These are phyloP conservation scores for Serripes groenlandicus DNA, from an alignment of 2,888 invertebrate species.

Conservation along the genomic window DNA sequence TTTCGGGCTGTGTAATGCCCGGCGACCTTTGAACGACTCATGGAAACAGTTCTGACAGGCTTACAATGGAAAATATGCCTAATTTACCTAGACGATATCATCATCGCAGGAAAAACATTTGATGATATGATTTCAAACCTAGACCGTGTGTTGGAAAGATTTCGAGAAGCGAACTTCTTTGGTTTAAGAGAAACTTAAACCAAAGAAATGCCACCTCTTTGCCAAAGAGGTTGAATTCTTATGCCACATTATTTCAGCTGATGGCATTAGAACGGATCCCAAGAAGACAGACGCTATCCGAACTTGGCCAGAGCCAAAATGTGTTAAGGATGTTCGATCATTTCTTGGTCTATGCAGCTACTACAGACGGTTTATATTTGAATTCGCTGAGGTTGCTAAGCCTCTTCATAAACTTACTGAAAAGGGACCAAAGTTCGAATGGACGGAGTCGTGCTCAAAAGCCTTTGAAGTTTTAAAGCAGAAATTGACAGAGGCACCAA, in stretches of 20 bases:
- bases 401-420: conserved; percentile 45
- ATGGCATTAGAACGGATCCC: conserved; percentile 45
- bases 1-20: no score
- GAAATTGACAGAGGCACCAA: conserved; percentile 25
- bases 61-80: no score
- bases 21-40: no score
- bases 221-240: no score
- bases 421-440: conserved; percentile 19
- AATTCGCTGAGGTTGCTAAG: conserved; percentile 39
- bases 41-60: no score
- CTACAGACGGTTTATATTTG: conserved; percentile 38
- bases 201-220: no score
- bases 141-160: no score
- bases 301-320: conserved; percentile 40
- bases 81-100: no score
- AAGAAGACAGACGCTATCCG: conserved; percentile 24
- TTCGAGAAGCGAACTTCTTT: no score
- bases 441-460: conserved; percentile 37
- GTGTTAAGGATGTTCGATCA: conserved; percentile 30
- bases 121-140: no score
- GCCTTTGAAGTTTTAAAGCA: conserved; percentile 30
- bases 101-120: no score
- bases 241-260: conserved; percentile 43
- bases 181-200: no score
- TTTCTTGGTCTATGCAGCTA: conserved; percentile 40